Conservation (phyloP, 2,888 invertebrate species). For the Luperina nickerlii region DNA sequence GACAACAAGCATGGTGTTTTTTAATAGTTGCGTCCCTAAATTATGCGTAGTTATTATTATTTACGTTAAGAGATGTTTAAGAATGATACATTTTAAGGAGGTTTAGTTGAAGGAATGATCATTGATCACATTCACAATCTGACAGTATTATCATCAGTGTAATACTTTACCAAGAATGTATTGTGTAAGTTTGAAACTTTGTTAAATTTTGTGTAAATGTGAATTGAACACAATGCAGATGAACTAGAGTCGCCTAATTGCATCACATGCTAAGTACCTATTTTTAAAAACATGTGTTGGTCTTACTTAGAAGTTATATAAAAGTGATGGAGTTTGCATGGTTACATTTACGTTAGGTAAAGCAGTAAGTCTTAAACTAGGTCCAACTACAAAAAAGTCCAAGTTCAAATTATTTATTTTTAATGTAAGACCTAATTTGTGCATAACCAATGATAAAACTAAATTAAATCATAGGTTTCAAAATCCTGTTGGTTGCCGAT, state of each 20-base stretch:
- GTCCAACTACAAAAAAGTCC: neutral
- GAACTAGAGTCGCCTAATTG: neutral
- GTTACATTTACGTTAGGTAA: neutral
- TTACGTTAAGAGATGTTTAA: neutral
- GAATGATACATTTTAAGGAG: neutral
- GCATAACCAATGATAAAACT: neutral
- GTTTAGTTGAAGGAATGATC: neutral
- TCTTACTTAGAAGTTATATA: neutral
- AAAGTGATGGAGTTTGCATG: neutral
- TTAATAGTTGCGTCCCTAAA: conserved; percentile 18
- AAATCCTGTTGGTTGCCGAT: conserved; percentile 26
- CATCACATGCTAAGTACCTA: neutral
- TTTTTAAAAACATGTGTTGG: conserved; percentile 10
- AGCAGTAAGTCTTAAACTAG: neutral
- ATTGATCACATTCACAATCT: conserved; percentile 20
- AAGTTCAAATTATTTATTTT: neutral
- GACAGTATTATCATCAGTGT: neutral
- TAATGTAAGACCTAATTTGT: neutral
- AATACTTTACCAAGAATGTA: neutral
- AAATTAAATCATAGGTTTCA: neutral
- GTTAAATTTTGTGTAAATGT: neutral
- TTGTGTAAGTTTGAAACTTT: conserved; percentile 5
- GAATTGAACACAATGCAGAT: neutral
- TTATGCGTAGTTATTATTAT: conserved; percentile 41
- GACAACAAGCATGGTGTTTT: conserved; percentile 78